phyloP scores from a whole-genome alignment of 2,113 vertebrate species.

The Pollimyrus isidori region DNA sequence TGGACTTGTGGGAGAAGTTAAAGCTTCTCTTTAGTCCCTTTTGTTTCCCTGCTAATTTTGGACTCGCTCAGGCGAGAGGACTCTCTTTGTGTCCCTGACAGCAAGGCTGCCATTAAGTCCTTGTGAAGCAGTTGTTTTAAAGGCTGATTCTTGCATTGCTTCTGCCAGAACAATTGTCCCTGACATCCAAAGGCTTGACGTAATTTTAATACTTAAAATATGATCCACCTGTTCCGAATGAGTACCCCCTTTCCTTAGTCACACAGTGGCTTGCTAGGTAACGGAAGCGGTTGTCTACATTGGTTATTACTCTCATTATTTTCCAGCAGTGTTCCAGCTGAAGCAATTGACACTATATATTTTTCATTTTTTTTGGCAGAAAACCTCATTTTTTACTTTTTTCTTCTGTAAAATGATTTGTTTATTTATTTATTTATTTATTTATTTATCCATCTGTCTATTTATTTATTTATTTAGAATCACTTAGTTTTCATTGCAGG shows the following conservation, averaged over 20 bases:
- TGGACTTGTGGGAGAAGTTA: background rate
- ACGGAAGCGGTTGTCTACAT: background rate
- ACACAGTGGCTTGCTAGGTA: background rate
- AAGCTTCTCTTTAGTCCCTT: background rate
- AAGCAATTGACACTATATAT: background rate
- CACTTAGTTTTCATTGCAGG: background rate
- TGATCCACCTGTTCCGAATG: background rate
- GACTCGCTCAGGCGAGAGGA: background rate
- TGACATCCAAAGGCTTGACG: background rate
- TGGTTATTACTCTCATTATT: background rate
- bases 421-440: background rate
- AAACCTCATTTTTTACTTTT: background rate
- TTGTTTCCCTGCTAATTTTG: background rate
- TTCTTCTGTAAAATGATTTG: background rate
- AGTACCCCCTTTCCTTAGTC: background rate
- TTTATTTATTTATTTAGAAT: background rate
- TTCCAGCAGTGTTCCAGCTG: background rate
- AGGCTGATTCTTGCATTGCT: background rate
- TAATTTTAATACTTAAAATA: background rate
- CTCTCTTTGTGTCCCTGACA: background rate
- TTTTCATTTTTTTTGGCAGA: background rate
- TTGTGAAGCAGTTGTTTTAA: conserved; percentile 4
- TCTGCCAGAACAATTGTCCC: conserved; percentile 2
- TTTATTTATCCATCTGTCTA: background rate
- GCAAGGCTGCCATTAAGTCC: background rate